A percentile compares a stretch with the other conserved stretches of the same genome.
Conservation (phyloP, 2,797 vertebrate genomes). For the Parauchenoglanis punctatus region DNA sequence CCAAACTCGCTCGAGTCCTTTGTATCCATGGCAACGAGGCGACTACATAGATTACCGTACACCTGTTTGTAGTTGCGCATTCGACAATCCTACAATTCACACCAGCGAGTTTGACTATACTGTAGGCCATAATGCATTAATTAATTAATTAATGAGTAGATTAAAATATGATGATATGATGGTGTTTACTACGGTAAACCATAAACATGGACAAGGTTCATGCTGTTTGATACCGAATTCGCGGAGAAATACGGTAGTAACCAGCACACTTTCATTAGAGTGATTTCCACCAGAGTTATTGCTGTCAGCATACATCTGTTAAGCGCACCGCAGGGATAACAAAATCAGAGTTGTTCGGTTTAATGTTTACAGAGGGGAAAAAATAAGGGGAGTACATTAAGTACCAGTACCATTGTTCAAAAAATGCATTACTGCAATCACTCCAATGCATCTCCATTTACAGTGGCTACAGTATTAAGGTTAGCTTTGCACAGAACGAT, state of each 20-base stretch:
- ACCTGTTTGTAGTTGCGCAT: background rate
- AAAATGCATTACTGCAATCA: background rate
- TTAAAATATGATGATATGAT: background rate
- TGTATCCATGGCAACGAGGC: background rate
- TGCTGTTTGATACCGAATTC: background rate
- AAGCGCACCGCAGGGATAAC: background rate
- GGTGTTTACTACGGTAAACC: background rate
- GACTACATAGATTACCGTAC: background rate
- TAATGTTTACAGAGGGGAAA: background rate
- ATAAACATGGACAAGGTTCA: background rate
- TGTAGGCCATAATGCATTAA: background rate
- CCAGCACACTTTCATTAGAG: background rate
- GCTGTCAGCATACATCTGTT: background rate
- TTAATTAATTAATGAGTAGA: background rate
- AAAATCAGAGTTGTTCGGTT: background rate
- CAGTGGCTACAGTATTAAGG: background rate
- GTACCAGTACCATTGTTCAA: background rate
- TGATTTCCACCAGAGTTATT: background rate
- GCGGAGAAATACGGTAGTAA: background rate
- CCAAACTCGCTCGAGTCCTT: slow-evolving; percentile 1
- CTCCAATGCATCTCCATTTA: background rate
- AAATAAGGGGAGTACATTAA: background rate
- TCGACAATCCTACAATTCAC: background rate
- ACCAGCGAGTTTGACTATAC: background rate
- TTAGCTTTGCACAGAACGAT: background rate